Base-by-base conservation (phyloP, 2,113 vertebrate species). In the Picathartes gymnocephalus region DNA sequence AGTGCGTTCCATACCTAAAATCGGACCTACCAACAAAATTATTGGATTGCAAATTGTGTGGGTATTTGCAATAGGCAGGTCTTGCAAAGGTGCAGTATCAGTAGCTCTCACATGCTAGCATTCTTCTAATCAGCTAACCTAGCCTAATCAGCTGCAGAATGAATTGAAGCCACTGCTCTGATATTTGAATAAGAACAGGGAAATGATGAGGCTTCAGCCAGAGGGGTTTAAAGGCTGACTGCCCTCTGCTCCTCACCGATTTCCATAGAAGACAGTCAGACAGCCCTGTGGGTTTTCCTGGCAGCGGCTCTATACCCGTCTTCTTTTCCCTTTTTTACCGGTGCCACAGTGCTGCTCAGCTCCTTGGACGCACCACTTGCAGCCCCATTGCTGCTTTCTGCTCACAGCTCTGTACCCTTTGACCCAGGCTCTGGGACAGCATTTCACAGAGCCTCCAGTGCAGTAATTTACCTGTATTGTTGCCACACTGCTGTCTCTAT, bases 301-400 rank as follows among this genome's bases (percentile, higher is more conserved):
- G 23, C 44, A 24, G 16, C 0, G 0, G 17, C 10, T 11, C 17
- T 23, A 33, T 10, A 66, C 30, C 4, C 12, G 23, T 14, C 10
- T 5, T 6, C 12, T 83, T 60, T 74, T 53, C 24, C 14, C 28
- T 45, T 28, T 39, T 13, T 24, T 9, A 4, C 2, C 2, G 8
- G 11, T 40, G 39, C 21, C 56, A 7, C 3, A 9, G 19, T 74
- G 20, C 39, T 47, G 6, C 45, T 65, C 33, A 40, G 23, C 23
- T 22, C 11, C 10, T 28, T 22, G 44, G 30, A 11, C 6, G 8
- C 21, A 51, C 14, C 40, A 23, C 12, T 23, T 44, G 15, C 37
- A 62, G 24, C 0, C 24, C 13, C 44, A 12, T 8, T 39, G 40
- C 40, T 51, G 30, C 44, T 39, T 72, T 77, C 62, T 64, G 44